Percentiles rank a stretch among this genome's conserved stretches.
These are phyloP conservation scores for Pterostichus madidus DNA, from an alignment of 2,888 invertebrate species.

Conservation along the genomic window DNA sequence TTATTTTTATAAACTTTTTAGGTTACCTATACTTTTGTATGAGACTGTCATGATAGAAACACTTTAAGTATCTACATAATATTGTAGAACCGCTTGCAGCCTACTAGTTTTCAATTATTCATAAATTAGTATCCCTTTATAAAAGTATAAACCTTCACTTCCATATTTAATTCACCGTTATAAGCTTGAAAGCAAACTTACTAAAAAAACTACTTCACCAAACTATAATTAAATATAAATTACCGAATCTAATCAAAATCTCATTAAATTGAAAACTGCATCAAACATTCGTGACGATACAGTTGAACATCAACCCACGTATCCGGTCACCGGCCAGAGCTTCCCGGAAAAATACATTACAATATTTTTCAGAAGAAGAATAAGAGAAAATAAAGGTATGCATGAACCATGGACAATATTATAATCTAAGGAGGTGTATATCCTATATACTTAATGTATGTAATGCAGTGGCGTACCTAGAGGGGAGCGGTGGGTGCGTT, in stretches of 20 bases:
- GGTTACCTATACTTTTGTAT: too few species aligned
- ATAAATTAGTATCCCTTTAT: background rate
- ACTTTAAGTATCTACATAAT: too few species aligned
- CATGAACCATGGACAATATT: background rate
- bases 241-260: constrained; percentile 32
- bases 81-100: too few species aligned
- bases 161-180: background rate
- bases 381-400: background rate
- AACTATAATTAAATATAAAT: constrained; percentile 29
- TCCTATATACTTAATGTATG: background rate
- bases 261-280: constrained; percentile 17
- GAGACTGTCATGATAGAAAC: too few species aligned
- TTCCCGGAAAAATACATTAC: background rate
- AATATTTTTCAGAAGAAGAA: background rate
- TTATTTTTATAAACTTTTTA: too few species aligned
- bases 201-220: background rate
- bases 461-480: too few species aligned
- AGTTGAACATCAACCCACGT: too few species aligned
- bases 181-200: background rate
- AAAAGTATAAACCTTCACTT: background rate
- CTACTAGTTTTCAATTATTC: background rate
- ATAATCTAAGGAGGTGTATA: background rate
- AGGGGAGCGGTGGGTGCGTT: too few species aligned
- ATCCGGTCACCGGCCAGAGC: background rate
- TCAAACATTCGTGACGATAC: background rate